Base-by-base conservation (phyloP, 2,797 vertebrate species). In the Pseudochromis fuscus region DNA sequence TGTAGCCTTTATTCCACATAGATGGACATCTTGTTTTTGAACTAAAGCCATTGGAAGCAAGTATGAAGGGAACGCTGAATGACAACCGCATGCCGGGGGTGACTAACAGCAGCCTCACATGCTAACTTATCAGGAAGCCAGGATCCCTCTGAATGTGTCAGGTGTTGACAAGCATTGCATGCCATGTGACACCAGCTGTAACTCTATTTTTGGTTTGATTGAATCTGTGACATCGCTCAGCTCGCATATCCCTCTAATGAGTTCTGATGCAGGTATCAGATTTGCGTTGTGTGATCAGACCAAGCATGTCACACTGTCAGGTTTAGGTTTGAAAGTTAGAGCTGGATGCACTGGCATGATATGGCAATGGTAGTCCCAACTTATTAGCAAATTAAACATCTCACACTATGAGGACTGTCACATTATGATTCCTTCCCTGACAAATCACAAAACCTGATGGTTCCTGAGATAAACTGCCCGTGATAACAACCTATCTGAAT, bases 121-220 rank as follows among this genome's bases (percentile, higher is more conserved):
- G 19, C 10, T 55, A 64, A 62, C 38, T 50, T 46, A 25, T 77
- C 57, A 53, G 4, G 56, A 30, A 56, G 27, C 61, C 3, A 25
- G 24, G 13, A n/a, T 53, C 51, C 23, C 16, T 67, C 38, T 44
- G 77, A 77, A 66, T 69, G 4, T 8, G 77, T 80, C 70, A 80
- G 27, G 50, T 37, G 37, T 46, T 58, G 73, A 69, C 67, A 53
- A 58, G 67, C 49, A 5, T 46, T 8, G 16, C 58, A 44, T 35
- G 44, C 12, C 44, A 48, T 67, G 45, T 65, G 72, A 79, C 48
- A 57, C 33, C 3, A 2, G 33, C 58, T 62, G 40, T 23, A 35
- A 42, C 37, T 57, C 21, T 21, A 50, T 31, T 63, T 62, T 69
- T 24, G 38, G 30, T 69, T 72, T 62, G 59, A 72, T n/a, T 25